Base-by-base conservation (phyloP, 2,797 vertebrate genomes). In the Crossoptilon crossoptilon region DNA sequence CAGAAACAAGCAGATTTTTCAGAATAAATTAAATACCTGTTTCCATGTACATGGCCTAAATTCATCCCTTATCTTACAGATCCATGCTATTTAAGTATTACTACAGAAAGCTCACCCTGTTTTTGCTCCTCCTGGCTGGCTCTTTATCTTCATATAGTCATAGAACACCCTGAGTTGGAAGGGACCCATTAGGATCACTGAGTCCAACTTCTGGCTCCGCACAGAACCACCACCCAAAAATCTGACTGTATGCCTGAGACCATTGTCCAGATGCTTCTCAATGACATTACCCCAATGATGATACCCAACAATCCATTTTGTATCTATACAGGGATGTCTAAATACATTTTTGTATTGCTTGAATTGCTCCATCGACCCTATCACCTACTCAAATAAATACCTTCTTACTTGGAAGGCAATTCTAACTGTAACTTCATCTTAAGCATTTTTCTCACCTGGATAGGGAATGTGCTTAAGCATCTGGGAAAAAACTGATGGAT, bases 381-480 rank as follows among this genome's bases (percentile, higher is more conserved):
- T 18, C 35, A 0, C 29, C 29, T 27, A 24, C 21, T 66, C 13
- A 37, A 22, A 85, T 78, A 70, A 35, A 53, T 0, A 8, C 2
- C 31, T 78, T 75, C 0, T 0, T 55, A 46, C 10, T 41, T 62
- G 22, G 13, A 18, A 77, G 27, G 31, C 31, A 90, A 81, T 67
- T 80, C 35, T 53, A 67, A 55, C 0, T 64, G 21, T 13, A 41
- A 24, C 43, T n/a, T 60, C 15, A 67, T 76, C 78, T 75, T n/a
- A 78, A 76, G 12, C 80, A 16, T 14, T 88, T 33, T 59, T 76
- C 63, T 58, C 53, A 62, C 56, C 22, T 26, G 33, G 16, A n/a
- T 24, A 66, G 87, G 0, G 1, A 37, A 19, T 0, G 0, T 58
- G 23, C 26, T 39, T 59, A 64, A 56, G 1, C 27, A 33, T 39